These are phyloP conservation scores for Zoroaster sp. DNA, from an alignment of 53 echinoderm and acorn worm genomes.

Conservation along the genomic window DNA sequence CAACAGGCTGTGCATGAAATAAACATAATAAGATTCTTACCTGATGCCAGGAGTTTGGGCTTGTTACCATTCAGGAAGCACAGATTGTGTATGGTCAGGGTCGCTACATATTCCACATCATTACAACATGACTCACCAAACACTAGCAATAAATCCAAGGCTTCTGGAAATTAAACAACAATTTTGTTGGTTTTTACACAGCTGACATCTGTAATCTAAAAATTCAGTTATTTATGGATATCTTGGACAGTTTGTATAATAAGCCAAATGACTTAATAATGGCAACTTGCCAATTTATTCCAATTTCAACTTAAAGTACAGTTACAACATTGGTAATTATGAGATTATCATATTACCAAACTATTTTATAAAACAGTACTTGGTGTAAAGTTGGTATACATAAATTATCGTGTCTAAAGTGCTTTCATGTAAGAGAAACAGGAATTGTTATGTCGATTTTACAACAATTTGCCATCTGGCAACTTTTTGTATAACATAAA, in stretches of 20 bases:
- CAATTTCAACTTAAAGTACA: too few species aligned
- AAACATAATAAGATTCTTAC: slow-evolving; percentile 44
- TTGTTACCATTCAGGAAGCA: slow-evolving; percentile 87
- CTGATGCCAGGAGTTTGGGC: slow-evolving; percentile 83
- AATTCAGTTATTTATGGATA: not conserved
- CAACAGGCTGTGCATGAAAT: too few species aligned
- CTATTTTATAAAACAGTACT: too few species aligned
- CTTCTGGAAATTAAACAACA: slow-evolving; percentile 37
- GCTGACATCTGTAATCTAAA: not conserved
- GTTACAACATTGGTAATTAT: too few species aligned
- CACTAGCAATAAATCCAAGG: slow-evolving; percentile 73
- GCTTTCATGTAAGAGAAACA: too few species aligned
- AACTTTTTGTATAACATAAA: too few species aligned
- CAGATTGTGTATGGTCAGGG: slow-evolving; percentile 81
- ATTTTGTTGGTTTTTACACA: not conserved
- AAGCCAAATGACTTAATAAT: not conserved
- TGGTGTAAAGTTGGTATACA: too few species aligned
- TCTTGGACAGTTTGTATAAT: not conserved
- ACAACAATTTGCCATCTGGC: too few species aligned
- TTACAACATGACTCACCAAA: slow-evolving; percentile 56
- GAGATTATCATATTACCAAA: too few species aligned
- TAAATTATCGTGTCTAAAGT: too few species aligned
- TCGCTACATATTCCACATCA: slow-evolving; percentile 52
- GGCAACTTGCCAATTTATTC: not conserved
- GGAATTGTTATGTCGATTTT: too few species aligned